Evolutionary conservation across 1,140 invertebrate species (phyloP).

Genomic region (Macrobrachium rosenbergii): DNA sequence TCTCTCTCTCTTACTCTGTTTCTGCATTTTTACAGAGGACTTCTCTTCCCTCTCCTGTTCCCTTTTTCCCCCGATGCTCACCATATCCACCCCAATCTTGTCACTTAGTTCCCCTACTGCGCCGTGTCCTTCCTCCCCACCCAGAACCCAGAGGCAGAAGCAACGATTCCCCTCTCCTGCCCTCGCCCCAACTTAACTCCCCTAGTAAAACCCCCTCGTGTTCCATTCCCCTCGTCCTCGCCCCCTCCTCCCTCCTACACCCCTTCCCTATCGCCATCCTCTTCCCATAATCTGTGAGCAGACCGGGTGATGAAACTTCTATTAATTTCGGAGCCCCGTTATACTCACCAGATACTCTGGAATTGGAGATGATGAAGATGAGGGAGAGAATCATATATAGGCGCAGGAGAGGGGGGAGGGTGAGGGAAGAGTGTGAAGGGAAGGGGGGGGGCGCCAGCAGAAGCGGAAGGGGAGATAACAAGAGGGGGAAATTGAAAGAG

Average conservation of each 20-base stretch:
- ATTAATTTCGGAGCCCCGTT: constrained; percentile 35
- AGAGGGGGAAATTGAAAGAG: not conserved
- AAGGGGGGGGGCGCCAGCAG: not conserved
- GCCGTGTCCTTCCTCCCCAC: not conserved
- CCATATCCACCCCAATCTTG: not conserved
- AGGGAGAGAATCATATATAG: not conserved
- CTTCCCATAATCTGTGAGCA: not conserved
- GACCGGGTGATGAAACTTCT: constrained; percentile 33
- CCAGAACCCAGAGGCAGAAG: too few relatives aligned
- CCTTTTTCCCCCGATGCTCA: not conserved
- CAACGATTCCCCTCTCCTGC: too few relatives aligned
- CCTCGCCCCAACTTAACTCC: too few relatives aligned
- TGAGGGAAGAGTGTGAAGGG: not conserved
- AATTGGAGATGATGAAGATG: constrained; percentile 29
- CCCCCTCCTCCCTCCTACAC: too few relatives aligned
- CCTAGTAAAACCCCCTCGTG: too few relatives aligned
- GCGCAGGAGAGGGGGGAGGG: not conserved
- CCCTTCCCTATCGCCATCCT: too few relatives aligned
- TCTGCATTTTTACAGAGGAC: too few relatives aligned
- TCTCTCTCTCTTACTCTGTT: too few relatives aligned
- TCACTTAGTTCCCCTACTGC: not conserved
- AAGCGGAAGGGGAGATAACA: too few relatives aligned
- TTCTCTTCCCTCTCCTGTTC: not conserved
- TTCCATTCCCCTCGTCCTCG: too few relatives aligned
- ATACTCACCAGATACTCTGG: constrained; percentile 25